Evolutionary conservation across 64 coral and sea anemone species (phyloP), one percentile per base, ranked within the genome.

Genomic region (Hydrozoanthus tunicans): DNA sequence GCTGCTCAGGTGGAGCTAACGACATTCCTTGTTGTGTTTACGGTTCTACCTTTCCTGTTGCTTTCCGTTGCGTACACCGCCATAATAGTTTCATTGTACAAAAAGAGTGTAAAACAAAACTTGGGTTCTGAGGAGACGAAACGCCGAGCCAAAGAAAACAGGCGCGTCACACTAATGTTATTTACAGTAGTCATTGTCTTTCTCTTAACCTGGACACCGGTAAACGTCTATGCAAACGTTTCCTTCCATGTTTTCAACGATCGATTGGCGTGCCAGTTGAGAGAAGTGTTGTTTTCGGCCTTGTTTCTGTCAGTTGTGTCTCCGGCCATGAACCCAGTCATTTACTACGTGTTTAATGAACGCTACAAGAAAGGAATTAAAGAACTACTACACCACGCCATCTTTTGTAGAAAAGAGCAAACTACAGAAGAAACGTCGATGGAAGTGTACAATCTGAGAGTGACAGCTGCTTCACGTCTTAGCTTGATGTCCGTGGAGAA

Each of bases 301-400:
- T 81, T 86, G 81, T 95, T 95, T 51, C 65, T 92, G 8, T 72
- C 77, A 6, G 91, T 88, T 32, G 89, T 76, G 1, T 92, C 89
- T 56, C 90, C 94, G 53, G 83, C 90, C 5, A 95, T 95, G 58
- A 89, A 92, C 11, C 85, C 94, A 55, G 75, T 92, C 5, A 88
- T 92, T 51, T 95, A 77, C 69, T 77, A 82, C 12, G 77, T 79
- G 6, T 95, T 92, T 70, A 92, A 92, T 43, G 82, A 95, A 17
- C 86, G 74, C 56, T 95, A 92, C 76, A 88, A 61, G 17, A 88
- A 69, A 53, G 84, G 67, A 27, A 73, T 88, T 51, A 55, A 88
- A 2, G 84, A 72, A 17, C 3, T 88, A 70, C 5, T 88, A 75
- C 9, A 53, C 9, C 54, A 23, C 68, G 26, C n/a, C 17, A 1